Conservation (phyloP, 2,888 invertebrate genomes). For the Andrena dorsata region DNA sequence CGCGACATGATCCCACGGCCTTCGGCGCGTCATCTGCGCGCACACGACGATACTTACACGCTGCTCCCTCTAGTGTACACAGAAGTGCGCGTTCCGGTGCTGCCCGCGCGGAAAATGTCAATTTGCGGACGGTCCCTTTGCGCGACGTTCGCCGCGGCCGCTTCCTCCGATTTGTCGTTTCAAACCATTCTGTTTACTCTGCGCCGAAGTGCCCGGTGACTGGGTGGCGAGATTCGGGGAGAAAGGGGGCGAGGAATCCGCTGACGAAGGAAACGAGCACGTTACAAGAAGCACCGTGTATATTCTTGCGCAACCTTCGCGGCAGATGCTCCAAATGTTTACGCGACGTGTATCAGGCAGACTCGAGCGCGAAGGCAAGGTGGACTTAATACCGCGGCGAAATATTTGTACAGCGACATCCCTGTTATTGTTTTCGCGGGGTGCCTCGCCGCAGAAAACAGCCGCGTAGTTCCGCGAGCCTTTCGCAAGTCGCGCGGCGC, state of each 20-base stretch:
- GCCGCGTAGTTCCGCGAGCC: background rate
- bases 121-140: slow-evolving; percentile 53
- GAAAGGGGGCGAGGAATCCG: no score
- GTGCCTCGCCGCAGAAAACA: background rate
- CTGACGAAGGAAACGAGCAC: no score
- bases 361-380: no score
- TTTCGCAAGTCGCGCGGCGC: background rate
- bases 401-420: background rate
- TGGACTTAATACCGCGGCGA: background rate
- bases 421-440: background rate
- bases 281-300: no score
- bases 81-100: slow-evolving; percentile 30
- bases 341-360: no score
- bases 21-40: slow-evolving; percentile 52
- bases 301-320: no score
- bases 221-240: no score
- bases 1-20: slow-evolving; percentile 63
- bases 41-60: slow-evolving; percentile 11
- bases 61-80: slow-evolving; percentile 12
- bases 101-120: slow-evolving; percentile 56
- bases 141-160: slow-evolving; percentile 36
- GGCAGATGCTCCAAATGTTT: no score
- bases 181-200: background rate
- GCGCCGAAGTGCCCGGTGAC: background rate
- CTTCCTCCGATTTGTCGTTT: slow-evolving; percentile 28